phyloP scores from a whole-genome alignment of 2,113 vertebrate genomes.

The Urocitellus parryii region DNA sequence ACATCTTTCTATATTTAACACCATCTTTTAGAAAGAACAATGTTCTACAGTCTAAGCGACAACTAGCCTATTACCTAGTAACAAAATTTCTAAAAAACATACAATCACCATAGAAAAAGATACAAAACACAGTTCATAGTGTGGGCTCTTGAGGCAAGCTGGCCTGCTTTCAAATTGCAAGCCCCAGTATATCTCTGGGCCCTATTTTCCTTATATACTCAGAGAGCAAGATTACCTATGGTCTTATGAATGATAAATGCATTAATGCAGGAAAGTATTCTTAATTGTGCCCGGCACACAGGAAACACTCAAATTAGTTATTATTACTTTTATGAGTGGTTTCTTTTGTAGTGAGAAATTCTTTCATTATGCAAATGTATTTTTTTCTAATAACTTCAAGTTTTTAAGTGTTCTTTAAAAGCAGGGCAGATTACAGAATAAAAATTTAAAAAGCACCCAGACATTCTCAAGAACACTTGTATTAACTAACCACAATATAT shows the following conservation, averaged over 20 bases:
- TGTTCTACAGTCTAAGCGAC: not conserved
- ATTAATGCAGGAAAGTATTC: conserved; percentile 18
- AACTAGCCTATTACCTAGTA: not conserved
- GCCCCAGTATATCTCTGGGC: not conserved
- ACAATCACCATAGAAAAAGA: not conserved
- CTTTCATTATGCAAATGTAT: not conserved
- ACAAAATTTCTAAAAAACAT: not conserved
- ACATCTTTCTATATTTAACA: not conserved
- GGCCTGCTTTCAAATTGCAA: not conserved
- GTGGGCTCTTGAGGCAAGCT: not conserved
- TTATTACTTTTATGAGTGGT: not conserved
- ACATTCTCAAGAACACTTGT: not conserved
- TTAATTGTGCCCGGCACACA: not conserved
- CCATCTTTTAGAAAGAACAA: not conserved
- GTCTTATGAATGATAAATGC: not conserved
- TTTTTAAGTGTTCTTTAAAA: conserved; percentile 17
- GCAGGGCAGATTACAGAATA: not conserved
- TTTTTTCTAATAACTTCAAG: not conserved
- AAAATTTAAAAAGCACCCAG: not conserved
- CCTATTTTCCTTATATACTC: not conserved
- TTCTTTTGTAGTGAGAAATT: not conserved
- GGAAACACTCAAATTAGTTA: not conserved
- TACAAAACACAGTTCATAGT: not conserved
- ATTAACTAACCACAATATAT: not conserved
- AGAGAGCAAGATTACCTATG: not conserved